Evolutionary conservation across 2,797 vertebrate genomes (phyloP).

Genomic region (Rhinatrema bivittatum): DNA sequence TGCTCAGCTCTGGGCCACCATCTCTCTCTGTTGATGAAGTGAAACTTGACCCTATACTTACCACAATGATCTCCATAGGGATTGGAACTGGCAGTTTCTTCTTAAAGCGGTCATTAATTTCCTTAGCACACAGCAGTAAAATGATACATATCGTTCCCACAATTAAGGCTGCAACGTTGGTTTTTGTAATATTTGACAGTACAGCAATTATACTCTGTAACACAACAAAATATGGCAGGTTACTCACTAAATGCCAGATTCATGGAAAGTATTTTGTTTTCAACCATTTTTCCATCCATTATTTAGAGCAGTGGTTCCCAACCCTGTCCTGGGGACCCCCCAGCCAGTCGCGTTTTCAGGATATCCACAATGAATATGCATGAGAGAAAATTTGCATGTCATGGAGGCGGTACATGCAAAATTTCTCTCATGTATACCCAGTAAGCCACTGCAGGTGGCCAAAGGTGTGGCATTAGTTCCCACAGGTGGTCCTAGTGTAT

Average conservation of each 20-base stretch:
- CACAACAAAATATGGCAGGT: conserved; percentile 14
- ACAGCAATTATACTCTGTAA: conserved; percentile 75
- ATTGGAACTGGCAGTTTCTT: conserved; percentile 83
- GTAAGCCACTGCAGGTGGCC: not conserved
- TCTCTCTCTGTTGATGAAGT: too few species aligned
- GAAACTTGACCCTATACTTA: conserved; percentile 46
- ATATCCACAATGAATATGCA: too few species aligned
- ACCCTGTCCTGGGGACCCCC: too few species aligned
- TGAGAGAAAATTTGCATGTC: too few species aligned
- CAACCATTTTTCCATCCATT: too few species aligned
- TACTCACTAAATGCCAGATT: not conserved
- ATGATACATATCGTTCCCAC: conserved; percentile 72
- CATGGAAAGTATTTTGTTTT: not conserved
- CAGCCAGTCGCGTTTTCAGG: too few species aligned
- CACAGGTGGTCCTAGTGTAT: too few species aligned
- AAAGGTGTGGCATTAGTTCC: too few species aligned
- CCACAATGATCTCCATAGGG: conserved; percentile 92
- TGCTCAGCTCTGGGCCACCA: too few species aligned
- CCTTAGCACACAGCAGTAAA: conserved; percentile 77
- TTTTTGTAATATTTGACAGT: conserved; percentile 65
- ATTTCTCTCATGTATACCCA: too few species aligned
- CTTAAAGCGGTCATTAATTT: conserved; percentile 83
- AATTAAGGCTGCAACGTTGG: conserved; percentile 71
- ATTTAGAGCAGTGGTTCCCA: too few species aligned
- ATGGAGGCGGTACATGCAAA: too few species aligned